These are phyloP conservation scores for Euzophera pinguis DNA, from an alignment of 2,888 invertebrate genomes.

Conservation along the genomic window DNA sequence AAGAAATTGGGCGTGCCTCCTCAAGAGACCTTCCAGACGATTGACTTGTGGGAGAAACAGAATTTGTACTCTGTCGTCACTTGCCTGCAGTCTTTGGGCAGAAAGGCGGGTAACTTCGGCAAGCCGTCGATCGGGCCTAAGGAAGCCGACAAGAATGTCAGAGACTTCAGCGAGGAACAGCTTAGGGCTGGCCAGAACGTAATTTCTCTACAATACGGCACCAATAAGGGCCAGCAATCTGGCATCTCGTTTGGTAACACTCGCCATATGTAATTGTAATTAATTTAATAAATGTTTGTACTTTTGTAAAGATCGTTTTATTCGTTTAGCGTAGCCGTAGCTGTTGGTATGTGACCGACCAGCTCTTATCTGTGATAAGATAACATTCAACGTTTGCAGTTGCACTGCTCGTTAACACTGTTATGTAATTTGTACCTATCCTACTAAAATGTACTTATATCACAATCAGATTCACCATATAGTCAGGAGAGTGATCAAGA, in stretches of 20 bases:
- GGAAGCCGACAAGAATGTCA: conserved; percentile 96
- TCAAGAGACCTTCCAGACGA: conserved; percentile 98
- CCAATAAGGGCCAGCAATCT: conserved; percentile 97
- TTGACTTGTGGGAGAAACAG: conserved; percentile 97
- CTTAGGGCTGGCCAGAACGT: conserved; percentile 94
- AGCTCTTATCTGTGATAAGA: conserved; percentile 4
- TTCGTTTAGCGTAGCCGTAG: conserved; percentile 28
- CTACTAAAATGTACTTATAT: no score
- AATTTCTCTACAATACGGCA: conserved; percentile 96
- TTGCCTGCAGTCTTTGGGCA: conserved; percentile 95
- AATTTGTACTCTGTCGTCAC: conserved; percentile 98
- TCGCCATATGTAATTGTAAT: conserved; percentile 90
- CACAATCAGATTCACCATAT: no score
- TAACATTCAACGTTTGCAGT: background rate
- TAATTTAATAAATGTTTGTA: conserved; percentile 27
- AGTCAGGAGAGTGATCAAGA: no score
- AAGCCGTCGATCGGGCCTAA: conserved; percentile 96
- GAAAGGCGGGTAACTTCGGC: conserved; percentile 92
- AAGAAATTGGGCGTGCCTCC: conserved; percentile 93
- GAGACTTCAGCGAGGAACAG: conserved; percentile 96
- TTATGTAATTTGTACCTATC: background rate
- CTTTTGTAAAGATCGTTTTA: conserved; percentile 53
- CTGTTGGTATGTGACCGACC: background rate
- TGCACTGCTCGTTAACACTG: background rate
- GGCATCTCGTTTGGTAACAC: conserved; percentile 98